These are phyloP conservation scores for Microplitis mediator DNA, from an alignment of 1,140 invertebrate species.

Conservation along the genomic window DNA sequence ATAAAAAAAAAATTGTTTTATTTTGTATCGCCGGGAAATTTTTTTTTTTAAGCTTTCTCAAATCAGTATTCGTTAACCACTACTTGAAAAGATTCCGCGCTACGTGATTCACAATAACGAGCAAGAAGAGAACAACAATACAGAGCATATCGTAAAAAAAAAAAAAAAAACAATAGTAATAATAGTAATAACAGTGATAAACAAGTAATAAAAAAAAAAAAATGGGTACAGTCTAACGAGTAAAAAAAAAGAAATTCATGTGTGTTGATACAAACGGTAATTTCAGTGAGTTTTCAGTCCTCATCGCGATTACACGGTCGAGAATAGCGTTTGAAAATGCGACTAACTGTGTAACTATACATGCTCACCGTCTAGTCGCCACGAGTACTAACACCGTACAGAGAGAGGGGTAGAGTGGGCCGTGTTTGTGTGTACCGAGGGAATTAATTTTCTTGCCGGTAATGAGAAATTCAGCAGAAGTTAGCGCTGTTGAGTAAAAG, in stretches of 20 bases:
- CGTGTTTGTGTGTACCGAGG: background rate
- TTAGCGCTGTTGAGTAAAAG: background rate
- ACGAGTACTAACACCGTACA: background rate
- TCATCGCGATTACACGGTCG: slow-evolving; percentile 9
- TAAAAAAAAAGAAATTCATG: background rate
- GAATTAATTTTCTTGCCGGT: slow-evolving; percentile 33
- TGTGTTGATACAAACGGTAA: background rate
- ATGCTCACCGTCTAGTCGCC: too few relatives aligned
- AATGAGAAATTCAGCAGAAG: slow-evolving; percentile 6
- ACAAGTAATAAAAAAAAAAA: slow-evolving; percentile 1
- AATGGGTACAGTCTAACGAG: background rate
- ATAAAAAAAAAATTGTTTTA: too few relatives aligned
- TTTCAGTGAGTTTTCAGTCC: background rate
- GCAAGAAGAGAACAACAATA: too few relatives aligned
- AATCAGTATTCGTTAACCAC: slow-evolving; percentile 12
- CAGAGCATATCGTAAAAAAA: too few relatives aligned
- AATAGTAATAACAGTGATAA: background rate
- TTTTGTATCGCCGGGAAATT: background rate
- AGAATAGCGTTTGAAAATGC: slow-evolving; percentile 9
- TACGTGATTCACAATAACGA: background rate
- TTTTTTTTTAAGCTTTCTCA: slow-evolving; percentile 10
- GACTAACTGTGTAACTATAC: background rate
- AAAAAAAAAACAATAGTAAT: too few relatives aligned
- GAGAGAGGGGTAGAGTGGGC: too few relatives aligned
- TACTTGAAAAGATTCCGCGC: background rate